phyloP scores from a whole-genome alignment of 2,888 invertebrate genomes.

The Caenorhabditis drosophilae region DNA sequence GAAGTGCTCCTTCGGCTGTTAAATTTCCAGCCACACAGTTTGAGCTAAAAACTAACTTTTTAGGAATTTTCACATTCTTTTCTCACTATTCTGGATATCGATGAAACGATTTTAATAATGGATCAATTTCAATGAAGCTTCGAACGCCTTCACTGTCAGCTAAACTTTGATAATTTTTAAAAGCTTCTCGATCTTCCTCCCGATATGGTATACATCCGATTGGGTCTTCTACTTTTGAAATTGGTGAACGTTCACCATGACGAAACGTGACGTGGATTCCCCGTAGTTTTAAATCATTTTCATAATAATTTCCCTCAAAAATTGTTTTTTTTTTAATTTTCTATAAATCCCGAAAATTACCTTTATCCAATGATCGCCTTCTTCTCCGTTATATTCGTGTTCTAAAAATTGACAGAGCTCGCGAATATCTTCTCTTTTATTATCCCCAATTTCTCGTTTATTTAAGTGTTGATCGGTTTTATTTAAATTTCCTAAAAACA shows the following conservation, averaged over 20 bases:
- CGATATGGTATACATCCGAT: slow-evolving; percentile 45
- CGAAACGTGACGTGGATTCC: slow-evolving; percentile 53
- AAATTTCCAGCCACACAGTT: slow-evolving; percentile 74
- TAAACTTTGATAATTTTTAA: slow-evolving; percentile 37
- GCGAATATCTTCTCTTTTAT: slow-evolving; percentile 34
- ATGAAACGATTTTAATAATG: slow-evolving; percentile 21
- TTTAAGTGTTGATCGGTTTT: no score
- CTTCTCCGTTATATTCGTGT: slow-evolving; percentile 45
- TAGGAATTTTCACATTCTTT: background rate
- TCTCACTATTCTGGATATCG: slow-evolving; percentile 41
- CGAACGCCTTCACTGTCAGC: slow-evolving; percentile 41
- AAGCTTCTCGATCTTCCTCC: slow-evolving; percentile 43
- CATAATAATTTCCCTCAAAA: slow-evolving; percentile 30
- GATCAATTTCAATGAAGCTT: slow-evolving; percentile 44
- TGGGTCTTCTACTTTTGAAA: slow-evolving; percentile 24
- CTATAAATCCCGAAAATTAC: slow-evolving; percentile 4
- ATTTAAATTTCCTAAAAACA: background rate
- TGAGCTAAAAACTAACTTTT: slow-evolving; percentile 35
- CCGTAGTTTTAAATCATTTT: slow-evolving; percentile 28
- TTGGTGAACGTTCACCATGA: slow-evolving; percentile 35
- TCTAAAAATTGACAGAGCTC: slow-evolving; percentile 61
- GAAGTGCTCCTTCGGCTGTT: slow-evolving; percentile 81
- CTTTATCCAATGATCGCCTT: slow-evolving; percentile 41
- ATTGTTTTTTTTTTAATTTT: background rate
- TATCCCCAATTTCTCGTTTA: no score